Percentiles rank a stretch among this genome's conserved stretches.
Conservation (phyloP, 2,797 vertebrate genomes). For the Ibycter americanus region DNA sequence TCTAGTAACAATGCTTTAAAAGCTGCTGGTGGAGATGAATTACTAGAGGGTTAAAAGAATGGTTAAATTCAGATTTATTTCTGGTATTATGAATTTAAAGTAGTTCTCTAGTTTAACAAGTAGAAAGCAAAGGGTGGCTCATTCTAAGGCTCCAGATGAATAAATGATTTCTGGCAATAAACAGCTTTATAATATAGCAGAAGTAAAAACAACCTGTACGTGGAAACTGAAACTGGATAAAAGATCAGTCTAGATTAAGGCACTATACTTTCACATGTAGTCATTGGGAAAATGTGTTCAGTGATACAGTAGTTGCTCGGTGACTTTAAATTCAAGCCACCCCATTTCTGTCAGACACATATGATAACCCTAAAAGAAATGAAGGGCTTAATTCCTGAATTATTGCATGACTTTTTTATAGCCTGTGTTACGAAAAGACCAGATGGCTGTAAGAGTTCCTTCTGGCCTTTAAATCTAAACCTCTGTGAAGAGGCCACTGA, state of each 20-base stretch:
- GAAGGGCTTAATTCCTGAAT: neutral
- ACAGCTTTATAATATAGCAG: neutral
- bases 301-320: neutral
- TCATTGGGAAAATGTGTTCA: neutral
- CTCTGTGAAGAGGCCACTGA: neutral
- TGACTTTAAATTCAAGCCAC: neutral
- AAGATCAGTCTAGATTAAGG: neutral
- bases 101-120: neutral
- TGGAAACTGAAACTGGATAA: neutral
- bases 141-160: neutral
- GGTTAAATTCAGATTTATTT: neutral
- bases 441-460: neutral
- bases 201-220: neutral
- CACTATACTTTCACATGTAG: neutral
- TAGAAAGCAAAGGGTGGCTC: neutral
- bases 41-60: neutral
- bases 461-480: constrained; percentile 19
- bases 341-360: neutral
- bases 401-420: neutral
- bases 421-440: neutral
- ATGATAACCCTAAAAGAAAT: neutral
- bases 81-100: neutral
- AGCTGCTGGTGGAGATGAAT: neutral
- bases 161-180: neutral
- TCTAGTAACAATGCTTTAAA: neutral